Evolutionary conservation across 2,113 vertebrate species (phyloP).

Genomic region (Phyllopteryx taeniolatus): DNA sequence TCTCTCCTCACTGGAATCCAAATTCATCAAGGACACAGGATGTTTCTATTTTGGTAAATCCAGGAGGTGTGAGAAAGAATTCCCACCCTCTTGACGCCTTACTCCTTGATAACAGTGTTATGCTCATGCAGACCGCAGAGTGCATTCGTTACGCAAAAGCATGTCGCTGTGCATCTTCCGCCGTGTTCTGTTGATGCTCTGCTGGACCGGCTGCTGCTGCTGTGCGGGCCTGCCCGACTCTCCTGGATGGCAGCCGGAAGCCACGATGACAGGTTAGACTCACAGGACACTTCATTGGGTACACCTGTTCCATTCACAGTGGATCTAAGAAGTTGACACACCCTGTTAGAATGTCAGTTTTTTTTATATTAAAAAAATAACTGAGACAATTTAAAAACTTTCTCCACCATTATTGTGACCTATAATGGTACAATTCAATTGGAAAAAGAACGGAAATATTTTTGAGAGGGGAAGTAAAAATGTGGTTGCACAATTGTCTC

Average conservation of each 20-base stretch:
- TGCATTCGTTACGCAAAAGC: neutral
- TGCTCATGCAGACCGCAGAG: slow-evolving; percentile 14
- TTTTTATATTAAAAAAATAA: neutral
- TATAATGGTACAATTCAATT: too few species aligned
- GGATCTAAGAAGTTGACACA: neutral
- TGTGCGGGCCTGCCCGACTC: slow-evolving; percentile 14
- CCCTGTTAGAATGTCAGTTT: neutral
- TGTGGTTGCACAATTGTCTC: too few species aligned
- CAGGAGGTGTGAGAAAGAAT: slow-evolving; percentile 42
- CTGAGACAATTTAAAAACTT: too few species aligned
- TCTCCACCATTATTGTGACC: too few species aligned
- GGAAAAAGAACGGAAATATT: too few species aligned
- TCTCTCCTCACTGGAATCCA: slow-evolving; percentile 5
- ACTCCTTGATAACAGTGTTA: slow-evolving; percentile 41
- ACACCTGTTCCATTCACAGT: neutral
- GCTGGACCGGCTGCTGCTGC: slow-evolving; percentile 20
- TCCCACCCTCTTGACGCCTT: slow-evolving; percentile 19
- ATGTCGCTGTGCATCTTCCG: slow-evolving; percentile 31
- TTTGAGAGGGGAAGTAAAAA: too few species aligned
- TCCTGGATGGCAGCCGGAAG: neutral
- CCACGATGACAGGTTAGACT: slow-evolving; percentile 54
- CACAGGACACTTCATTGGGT: neutral
- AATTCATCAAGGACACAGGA: slow-evolving; percentile 57
- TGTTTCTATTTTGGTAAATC: slow-evolving; percentile 46
- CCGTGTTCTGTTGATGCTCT: slow-evolving; percentile 32